A percentile compares a stretch with the other conserved stretches of the same genome.
These are phyloP conservation scores for Imbricaverruca yamaguchii DNA, from an alignment of 2,888 invertebrate species.

Conservation along the genomic window DNA sequence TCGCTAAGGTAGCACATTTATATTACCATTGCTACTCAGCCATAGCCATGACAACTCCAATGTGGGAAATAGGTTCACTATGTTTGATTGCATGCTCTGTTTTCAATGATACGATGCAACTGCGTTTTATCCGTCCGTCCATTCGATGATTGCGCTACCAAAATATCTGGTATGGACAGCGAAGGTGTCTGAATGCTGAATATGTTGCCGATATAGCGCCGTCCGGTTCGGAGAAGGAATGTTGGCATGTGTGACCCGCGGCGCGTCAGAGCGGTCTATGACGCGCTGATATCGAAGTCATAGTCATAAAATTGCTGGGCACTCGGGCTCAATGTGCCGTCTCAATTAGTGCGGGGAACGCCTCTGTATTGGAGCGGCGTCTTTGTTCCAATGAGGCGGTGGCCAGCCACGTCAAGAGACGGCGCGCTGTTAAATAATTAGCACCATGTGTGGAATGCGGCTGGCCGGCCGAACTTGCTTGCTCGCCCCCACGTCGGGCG, in stretches of 20 bases:
- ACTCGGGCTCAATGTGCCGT: background rate
- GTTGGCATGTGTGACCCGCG: background rate
- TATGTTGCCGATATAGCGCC: background rate
- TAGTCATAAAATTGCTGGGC: background rate
- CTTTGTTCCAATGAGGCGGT: background rate
- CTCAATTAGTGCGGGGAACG: background rate
- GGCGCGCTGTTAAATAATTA: conserved; percentile 10
- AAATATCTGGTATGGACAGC: no score
- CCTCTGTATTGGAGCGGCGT: background rate
- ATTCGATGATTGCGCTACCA: no score
- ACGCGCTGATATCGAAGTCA: background rate
- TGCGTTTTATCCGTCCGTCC: no score
- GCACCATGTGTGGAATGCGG: background rate
- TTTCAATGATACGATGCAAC: no score
- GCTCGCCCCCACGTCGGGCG: background rate
- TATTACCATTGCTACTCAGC: no score
- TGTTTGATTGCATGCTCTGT: no score
- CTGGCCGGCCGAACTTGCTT: background rate
- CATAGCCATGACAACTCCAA: no score
- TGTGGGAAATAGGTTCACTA: no score
- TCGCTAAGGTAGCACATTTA: no score
- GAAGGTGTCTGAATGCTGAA: no score
- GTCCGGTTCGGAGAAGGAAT: background rate
- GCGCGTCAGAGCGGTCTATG: no score
- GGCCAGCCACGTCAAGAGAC: background rate